These are phyloP conservation scores for Cheilosia urbana DNA, from an alignment of 2,888 invertebrate genomes.

Conservation along the genomic window DNA sequence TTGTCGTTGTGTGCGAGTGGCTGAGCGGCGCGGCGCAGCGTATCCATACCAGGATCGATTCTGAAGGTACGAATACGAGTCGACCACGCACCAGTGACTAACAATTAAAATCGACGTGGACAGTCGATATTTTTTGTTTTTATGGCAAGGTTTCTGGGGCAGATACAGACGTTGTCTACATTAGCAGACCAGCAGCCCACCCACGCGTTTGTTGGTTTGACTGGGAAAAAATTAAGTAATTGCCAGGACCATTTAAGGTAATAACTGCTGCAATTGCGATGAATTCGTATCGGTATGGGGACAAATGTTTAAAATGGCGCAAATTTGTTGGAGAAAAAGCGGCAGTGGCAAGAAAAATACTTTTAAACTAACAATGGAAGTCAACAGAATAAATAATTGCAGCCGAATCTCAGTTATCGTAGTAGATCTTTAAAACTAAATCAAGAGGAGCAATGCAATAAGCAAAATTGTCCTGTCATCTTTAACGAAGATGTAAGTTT, in stretches of 20 bases:
- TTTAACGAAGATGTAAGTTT: too few species aligned
- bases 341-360: not conserved
- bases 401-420: too few species aligned
- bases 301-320: not conserved
- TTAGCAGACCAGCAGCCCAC: conserved; percentile 43
- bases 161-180: conserved; percentile 28
- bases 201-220: conserved; percentile 57
- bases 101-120: conserved; percentile 64
- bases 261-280: conserved; percentile 53
- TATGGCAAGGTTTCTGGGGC: conserved; percentile 68
- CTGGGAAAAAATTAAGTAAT: conserved; percentile 64
- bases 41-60: conserved; percentile 52
- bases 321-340: conserved; percentile 2
- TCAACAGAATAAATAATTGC: too few species aligned
- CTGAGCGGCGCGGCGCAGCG: not conserved
- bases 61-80: conserved; percentile 28
- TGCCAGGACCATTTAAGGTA: conserved; percentile 70
- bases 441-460: too few species aligned
- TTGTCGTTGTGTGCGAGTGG: conserved; percentile 20
- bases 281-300: conserved; percentile 22
- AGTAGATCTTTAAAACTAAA: too few species aligned
- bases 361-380: too few species aligned
- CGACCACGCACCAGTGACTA: conserved; percentile 49
- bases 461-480: too few species aligned
- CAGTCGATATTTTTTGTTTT: conserved; percentile 52